Percentiles rank a stretch among this genome's conserved stretches.
phyloP scores from a whole-genome alignment of 2,888 invertebrate genomes.

The Drosophila pegasa region DNA sequence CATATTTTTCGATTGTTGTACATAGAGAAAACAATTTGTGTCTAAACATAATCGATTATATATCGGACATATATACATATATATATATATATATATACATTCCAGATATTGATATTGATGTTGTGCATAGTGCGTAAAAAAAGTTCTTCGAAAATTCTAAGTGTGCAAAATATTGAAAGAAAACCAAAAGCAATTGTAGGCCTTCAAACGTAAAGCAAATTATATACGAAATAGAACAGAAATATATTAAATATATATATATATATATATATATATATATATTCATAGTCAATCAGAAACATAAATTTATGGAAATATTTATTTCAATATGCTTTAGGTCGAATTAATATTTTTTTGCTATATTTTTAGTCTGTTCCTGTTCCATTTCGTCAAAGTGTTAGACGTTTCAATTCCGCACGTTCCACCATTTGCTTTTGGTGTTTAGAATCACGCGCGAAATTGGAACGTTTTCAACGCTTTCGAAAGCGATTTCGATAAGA shows the following conservation, averaged over 20 bases:
- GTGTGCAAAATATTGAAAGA: conserved; percentile 20
- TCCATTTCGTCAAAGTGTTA: conserved; percentile 6
- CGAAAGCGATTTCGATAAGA: conserved; percentile 12
- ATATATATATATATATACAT: conserved; percentile 15
- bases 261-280: conserved; percentile 22
- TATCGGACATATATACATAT: conserved; percentile 24
- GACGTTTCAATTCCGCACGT: conserved; percentile 30
- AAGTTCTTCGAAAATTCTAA: conserved; percentile 21
- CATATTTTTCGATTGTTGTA: conserved; percentile 56
- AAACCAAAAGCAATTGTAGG: conserved; percentile 66
- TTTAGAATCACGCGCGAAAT: conserved; percentile 33
- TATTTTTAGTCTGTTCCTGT: background rate
- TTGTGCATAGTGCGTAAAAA: conserved; percentile 51
- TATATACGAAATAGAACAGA: conserved; percentile 2
- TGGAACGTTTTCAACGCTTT: conserved; percentile 9
- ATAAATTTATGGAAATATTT: background rate
- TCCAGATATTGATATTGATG: conserved; percentile 51
- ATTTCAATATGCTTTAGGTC: background rate
- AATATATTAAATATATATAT: conserved; percentile 21
- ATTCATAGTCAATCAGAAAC: background rate
- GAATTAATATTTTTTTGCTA: background rate
- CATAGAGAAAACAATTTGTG: conserved; percentile 37
- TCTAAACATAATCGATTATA: conserved; percentile 28
- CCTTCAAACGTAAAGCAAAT: conserved; percentile 43
- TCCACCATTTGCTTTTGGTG: conserved; percentile 27